A percentile compares a stretch with the other conserved stretches of the same genome.
Evolutionary conservation across 2,113 vertebrate species (phyloP).

Genomic region (Lagopus muta): DNA sequence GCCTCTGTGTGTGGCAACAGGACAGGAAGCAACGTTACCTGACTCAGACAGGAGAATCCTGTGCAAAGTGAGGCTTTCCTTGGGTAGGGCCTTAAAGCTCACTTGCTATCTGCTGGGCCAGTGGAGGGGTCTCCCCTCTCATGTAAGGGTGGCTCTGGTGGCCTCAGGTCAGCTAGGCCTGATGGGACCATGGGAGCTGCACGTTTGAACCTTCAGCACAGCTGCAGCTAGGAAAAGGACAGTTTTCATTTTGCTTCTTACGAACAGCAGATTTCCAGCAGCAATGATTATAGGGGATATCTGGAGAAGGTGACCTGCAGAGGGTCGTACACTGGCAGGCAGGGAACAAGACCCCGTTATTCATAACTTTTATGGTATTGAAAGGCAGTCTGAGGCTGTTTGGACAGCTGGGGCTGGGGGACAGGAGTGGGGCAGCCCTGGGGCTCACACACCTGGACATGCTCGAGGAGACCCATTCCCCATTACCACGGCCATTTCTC

Average conservation of each 20-base stretch:
- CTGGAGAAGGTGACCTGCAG: neutral
- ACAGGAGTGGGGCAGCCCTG: accelerated
- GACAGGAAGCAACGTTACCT: neutral
- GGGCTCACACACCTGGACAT: neutral
- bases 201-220: accelerated
- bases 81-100: neutral
- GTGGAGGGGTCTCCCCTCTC: neutral
- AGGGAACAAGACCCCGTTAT: neutral
- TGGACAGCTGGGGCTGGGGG: conserved; percentile 21
- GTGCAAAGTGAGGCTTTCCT: neutral
- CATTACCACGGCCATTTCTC: accelerated
- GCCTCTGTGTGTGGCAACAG: neutral
- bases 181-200: accelerated
- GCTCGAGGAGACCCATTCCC: neutral
- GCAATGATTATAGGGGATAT: accelerated
- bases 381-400: neutral
- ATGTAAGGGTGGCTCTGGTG: neutral
- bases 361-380: neutral
- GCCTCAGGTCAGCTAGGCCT: neutral
- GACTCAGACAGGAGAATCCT: neutral
- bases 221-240: accelerated
- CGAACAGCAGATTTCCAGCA: neutral
- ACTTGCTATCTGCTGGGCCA: neutral
- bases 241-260: neutral
- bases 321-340: neutral